phyloP scores from a whole-genome alignment of 2,113 vertebrate genomes.

The Boulengerochromis microlepis region DNA sequence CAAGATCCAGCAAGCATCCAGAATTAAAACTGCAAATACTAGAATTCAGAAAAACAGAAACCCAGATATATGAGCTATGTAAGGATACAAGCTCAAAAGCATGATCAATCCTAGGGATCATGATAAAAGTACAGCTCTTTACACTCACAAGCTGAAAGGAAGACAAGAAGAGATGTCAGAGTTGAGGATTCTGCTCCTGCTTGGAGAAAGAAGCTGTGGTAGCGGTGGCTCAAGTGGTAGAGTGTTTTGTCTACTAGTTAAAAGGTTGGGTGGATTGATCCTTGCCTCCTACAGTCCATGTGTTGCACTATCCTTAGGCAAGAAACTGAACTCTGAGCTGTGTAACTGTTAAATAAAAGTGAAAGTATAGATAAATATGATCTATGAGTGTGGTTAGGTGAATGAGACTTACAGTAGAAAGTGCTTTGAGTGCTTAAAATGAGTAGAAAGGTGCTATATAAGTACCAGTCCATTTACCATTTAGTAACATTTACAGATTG shows the following conservation, averaged over 20 bases:
- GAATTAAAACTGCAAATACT: neutral
- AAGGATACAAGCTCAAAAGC: neutral
- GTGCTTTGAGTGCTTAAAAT: neutral
- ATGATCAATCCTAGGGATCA: neutral
- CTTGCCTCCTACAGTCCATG: neutral
- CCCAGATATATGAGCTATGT: neutral
- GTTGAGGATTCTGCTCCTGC: neutral
- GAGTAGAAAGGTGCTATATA: neutral
- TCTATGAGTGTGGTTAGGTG: neutral
- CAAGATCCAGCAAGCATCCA: neutral
- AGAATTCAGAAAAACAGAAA: neutral
- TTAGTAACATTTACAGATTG: neutral
- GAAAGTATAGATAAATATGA: neutral
- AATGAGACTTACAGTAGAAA: neutral
- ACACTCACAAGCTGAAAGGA: neutral
- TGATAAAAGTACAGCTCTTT: neutral
- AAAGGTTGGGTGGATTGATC: neutral
- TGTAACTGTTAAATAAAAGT: neutral
- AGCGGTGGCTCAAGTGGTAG: neutral
- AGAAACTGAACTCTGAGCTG: neutral
- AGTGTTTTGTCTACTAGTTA: neutral
- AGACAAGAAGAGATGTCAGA: neutral
- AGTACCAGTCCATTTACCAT: neutral
- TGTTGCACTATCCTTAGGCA: neutral
- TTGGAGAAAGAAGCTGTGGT: fast-evolving